These are phyloP conservation scores for Halcyon malimbica DNA, from an alignment of 2,113 vertebrate species.

Conservation along the genomic window DNA sequence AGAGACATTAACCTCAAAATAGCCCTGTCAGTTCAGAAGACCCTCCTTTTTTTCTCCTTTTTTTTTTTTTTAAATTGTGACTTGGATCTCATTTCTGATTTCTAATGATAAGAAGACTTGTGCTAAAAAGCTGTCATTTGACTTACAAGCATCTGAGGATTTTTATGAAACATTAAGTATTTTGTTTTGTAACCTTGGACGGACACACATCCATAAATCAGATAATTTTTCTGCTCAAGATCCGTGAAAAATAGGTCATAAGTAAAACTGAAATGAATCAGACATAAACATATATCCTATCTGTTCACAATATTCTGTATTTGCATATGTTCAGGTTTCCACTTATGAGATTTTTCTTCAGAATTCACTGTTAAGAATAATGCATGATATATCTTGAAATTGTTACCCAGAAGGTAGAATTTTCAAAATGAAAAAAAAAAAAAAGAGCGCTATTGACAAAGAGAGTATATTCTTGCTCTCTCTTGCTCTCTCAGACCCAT, in stretches of 20 bases:
- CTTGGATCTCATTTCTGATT: background rate
- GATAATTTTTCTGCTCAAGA: background rate
- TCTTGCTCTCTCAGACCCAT: background rate
- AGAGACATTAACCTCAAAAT: background rate
- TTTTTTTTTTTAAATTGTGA: background rate
- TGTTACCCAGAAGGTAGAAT: background rate
- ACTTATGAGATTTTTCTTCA: background rate
- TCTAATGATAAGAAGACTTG: background rate
- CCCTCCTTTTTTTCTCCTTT: accelerated
- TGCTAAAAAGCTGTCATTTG: slow-evolving; percentile 28
- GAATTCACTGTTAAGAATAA: background rate
- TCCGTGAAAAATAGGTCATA: slow-evolving; percentile 6
- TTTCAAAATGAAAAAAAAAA: background rate
- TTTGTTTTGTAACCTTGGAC: slow-evolving; percentile 29
- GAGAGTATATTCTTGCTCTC: accelerated
- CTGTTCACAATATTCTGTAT: background rate
- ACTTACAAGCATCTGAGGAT: background rate
- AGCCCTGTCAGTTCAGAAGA: background rate
- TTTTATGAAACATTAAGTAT: background rate
- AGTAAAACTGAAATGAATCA: slow-evolving; percentile 3
- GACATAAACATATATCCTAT: background rate
- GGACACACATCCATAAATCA: slow-evolving; percentile 13
- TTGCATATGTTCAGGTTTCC: background rate
- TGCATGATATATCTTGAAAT: background rate
- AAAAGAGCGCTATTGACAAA: background rate